Conservation (phyloP, 2,797 vertebrate species). For the Pachyuromys duprasi region DNA sequence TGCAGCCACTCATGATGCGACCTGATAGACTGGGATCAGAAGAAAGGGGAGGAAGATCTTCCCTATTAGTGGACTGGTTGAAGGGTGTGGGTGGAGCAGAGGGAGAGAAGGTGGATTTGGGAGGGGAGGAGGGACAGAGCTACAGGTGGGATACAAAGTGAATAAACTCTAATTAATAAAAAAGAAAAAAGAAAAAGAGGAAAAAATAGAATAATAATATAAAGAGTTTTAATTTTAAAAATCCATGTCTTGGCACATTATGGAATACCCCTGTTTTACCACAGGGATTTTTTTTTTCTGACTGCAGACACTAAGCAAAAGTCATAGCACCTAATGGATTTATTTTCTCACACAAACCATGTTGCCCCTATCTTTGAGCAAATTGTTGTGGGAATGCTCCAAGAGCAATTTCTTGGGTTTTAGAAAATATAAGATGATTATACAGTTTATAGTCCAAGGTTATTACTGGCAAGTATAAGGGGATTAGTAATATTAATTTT, state of each 20-base stretch:
- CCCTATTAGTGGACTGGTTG: too few species aligned
- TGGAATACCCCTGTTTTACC: not conserved
- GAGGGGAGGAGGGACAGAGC: too few species aligned
- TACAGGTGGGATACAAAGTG: too few species aligned
- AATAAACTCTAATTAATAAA: too few species aligned
- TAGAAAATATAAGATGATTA: constrained; percentile 12
- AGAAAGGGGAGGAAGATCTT: too few species aligned
- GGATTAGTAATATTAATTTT: not conserved
- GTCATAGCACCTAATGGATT: not conserved
- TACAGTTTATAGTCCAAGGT: constrained; percentile 16
- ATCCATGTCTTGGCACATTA: not conserved
- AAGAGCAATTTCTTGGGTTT: not conserved
- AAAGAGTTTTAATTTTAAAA: too few species aligned
- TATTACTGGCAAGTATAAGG: not conserved
- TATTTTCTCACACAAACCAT: constrained; percentile 2
- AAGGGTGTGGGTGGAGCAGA: too few species aligned
- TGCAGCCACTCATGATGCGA: too few species aligned
- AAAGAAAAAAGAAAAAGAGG: too few species aligned
- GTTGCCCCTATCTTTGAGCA: constrained; percentile 1
- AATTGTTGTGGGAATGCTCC: not conserved
- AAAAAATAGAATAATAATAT: too few species aligned
- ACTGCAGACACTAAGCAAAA: not conserved
- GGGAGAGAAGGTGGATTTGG: too few species aligned
- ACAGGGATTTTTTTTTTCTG: not conserved
- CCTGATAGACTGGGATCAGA: too few species aligned